These are phyloP conservation scores for Lonchura striata DNA, from an alignment of 2,113 vertebrate species.

Conservation along the genomic window DNA sequence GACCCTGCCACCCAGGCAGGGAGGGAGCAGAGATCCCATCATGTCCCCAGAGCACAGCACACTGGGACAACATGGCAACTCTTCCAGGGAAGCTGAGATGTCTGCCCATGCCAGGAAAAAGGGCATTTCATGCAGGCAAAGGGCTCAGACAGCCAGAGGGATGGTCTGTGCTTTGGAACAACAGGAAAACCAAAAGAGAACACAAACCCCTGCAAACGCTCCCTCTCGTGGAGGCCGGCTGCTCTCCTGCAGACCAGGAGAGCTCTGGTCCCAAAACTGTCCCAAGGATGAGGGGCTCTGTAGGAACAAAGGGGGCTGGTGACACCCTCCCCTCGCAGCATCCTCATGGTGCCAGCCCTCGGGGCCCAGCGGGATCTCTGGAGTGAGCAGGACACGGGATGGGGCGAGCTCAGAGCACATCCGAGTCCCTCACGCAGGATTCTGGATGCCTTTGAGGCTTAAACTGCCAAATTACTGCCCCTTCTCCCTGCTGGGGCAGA, in stretches of 20 bases:
- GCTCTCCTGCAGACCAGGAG: fast-evolving
- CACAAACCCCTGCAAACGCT: neutral
- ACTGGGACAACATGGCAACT: fast-evolving
- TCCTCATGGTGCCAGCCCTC: fast-evolving
- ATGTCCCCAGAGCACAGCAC: fast-evolving
- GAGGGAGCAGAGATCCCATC: neutral
- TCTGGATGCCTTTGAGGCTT: neutral
- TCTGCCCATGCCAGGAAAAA: neutral
- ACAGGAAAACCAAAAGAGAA: neutral
- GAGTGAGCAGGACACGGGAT: fast-evolving
- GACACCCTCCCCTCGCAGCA: fast-evolving
- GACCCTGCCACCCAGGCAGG: neutral
- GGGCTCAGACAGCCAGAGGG: neutral
- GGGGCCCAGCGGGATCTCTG: neutral
- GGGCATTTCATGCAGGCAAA: neutral
- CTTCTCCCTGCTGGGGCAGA: fast-evolving
- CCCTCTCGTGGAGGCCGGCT: constrained; percentile 31
- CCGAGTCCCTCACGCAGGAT: fast-evolving
- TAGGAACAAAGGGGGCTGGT: neutral
- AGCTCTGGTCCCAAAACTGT: neutral
- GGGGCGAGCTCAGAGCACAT: fast-evolving
- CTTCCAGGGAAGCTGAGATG: neutral
- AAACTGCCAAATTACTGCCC: neutral
- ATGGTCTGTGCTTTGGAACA: neutral
- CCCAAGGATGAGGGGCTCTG: neutral